These are phyloP conservation scores for Eupristina koningsbergeri DNA, from an alignment of 1,140 invertebrate species.

Conservation along the genomic window DNA sequence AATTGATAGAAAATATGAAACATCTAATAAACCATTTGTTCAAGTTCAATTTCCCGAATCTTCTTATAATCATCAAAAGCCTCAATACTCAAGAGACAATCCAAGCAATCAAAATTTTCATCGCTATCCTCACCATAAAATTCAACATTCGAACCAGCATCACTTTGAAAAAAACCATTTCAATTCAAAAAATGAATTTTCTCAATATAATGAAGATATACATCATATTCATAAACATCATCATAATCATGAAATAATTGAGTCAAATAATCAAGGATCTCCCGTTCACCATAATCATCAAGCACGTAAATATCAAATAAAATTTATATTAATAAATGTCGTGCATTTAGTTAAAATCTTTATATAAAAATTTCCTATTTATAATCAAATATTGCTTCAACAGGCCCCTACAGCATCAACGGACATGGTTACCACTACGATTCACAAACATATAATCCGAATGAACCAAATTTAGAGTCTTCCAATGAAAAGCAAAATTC, in stretches of 20 bases:
- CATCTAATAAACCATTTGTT: background rate
- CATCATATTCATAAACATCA: constrained; percentile 23
- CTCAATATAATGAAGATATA: background rate
- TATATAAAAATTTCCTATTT: background rate
- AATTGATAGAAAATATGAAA: background rate
- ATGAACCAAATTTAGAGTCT: background rate
- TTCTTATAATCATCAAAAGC: background rate
- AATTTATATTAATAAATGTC: background rate
- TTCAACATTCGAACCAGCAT: background rate
- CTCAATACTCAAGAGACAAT: background rate
- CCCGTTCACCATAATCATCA: background rate
- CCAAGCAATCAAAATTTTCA: constrained; percentile 39
- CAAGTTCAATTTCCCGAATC: background rate
- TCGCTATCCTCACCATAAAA: constrained; percentile 12
- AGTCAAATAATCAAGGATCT: background rate
- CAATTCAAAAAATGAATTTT: background rate
- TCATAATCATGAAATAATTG: background rate
- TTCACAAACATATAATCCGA: background rate
- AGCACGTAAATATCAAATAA: constrained; percentile 12
- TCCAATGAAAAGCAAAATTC: background rate
- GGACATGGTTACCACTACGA: constrained; percentile 38
- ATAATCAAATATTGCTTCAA: background rate
- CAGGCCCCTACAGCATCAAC: background rate
- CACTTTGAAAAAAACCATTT: background rate
- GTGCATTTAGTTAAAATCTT: background rate